Conservation (phyloP, 2,888 invertebrate genomes). For the Lamellibrachia columna region DNA sequence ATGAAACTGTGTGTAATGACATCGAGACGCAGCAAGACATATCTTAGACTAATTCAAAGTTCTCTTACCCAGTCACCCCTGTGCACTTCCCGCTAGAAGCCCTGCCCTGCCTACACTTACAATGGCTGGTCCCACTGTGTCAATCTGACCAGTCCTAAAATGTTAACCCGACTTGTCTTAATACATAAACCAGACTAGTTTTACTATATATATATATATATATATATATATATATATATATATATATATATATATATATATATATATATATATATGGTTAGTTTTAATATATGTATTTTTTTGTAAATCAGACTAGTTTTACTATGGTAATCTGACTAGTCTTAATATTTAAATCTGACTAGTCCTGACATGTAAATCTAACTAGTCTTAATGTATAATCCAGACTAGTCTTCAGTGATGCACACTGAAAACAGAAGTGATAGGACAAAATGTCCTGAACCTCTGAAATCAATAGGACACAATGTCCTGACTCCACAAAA, state of each 20-base stretch:
- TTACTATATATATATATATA: no score
- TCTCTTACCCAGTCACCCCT: background rate
- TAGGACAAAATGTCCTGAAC: no score
- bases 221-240: no score
- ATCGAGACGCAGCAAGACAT: background rate
- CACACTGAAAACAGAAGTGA: no score
- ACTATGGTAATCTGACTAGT: background rate
- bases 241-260: no score
- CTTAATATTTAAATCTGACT: background rate
- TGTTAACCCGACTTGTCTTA: background rate
- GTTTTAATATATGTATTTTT: background rate
- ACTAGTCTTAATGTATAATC: no score
- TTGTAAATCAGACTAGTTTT: background rate
- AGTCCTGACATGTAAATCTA: background rate
- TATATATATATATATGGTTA: background rate
- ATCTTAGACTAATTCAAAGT: no score
- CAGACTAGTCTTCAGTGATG: no score
- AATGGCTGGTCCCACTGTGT: background rate
- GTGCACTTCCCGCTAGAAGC: background rate
- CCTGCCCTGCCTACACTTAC: no score
- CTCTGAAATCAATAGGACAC: no score
- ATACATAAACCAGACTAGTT: background rate
- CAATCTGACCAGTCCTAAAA: background rate
- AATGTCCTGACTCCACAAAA: no score
- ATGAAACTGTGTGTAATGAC: background rate